Conservation (phyloP, 2,888 invertebrate species). For the Pinctada fucata region DNA sequence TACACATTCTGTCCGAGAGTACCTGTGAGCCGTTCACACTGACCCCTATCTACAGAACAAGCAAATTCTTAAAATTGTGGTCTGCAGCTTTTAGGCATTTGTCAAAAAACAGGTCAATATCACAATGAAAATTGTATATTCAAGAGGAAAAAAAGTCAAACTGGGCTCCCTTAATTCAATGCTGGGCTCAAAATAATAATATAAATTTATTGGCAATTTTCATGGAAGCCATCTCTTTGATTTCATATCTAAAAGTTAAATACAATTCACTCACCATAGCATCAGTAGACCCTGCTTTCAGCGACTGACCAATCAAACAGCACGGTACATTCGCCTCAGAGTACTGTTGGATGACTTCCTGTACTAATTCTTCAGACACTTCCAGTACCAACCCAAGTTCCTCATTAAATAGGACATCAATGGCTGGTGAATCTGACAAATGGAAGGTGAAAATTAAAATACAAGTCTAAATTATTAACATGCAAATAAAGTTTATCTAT, state of each 20-base stretch:
- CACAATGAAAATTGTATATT: too few relatives aligned
- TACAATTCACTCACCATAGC: background rate
- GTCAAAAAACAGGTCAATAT: too few relatives aligned
- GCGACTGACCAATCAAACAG: constrained; percentile 68
- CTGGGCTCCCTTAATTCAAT: too few relatives aligned
- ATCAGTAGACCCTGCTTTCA: constrained; percentile 8
- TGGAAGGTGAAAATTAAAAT: too few relatives aligned
- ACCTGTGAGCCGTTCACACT: constrained; percentile 54
- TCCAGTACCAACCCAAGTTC: constrained; percentile 77
- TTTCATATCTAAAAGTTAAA: too few relatives aligned
- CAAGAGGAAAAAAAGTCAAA: too few relatives aligned
- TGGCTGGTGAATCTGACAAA: constrained; percentile 40
- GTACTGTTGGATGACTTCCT: constrained; percentile 57
- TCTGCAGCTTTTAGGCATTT: too few relatives aligned
- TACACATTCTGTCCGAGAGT: constrained; percentile 78
- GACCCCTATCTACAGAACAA: constrained; percentile 54
- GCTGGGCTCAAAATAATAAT: too few relatives aligned
- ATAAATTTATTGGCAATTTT: too few relatives aligned
- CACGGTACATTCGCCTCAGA: constrained; percentile 60
- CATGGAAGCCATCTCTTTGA: too few relatives aligned
- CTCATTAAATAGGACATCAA: constrained; percentile 76
- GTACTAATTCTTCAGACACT: constrained; percentile 60
- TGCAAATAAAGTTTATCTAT: too few relatives aligned
- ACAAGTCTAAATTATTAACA: too few relatives aligned
- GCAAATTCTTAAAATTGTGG: background rate